These are phyloP conservation scores for Acanthurus lineatus DNA, from an alignment of 2,797 vertebrate species.

Conservation along the genomic window DNA sequence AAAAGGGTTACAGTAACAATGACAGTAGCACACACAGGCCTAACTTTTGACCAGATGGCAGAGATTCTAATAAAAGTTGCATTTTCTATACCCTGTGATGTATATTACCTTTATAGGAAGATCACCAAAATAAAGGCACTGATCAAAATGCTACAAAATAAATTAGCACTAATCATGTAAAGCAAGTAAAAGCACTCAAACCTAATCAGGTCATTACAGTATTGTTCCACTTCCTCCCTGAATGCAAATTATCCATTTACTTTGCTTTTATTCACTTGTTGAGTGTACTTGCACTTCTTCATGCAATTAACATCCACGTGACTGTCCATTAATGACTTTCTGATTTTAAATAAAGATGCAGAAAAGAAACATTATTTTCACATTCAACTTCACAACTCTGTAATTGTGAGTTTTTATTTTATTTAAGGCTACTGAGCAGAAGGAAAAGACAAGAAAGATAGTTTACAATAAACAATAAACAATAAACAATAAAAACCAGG, in stretches of 20 bases:
- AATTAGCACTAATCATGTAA: not conserved
- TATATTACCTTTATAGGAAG: too few relatives aligned
- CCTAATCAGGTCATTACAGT: not conserved
- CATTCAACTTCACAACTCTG: not conserved
- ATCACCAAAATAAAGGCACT: not conserved
- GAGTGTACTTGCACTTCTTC: not conserved
- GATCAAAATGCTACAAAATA: not conserved
- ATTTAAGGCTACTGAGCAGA: not conserved
- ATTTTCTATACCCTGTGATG: not conserved
- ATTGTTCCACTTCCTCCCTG: not conserved
- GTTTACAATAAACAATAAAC: too few relatives aligned
- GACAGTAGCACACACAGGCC: not conserved
- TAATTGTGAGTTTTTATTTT: not conserved
- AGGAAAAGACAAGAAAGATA: not conserved
- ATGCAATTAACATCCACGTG: too few relatives aligned
- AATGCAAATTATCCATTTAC: not conserved
- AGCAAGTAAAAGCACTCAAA: not conserved
- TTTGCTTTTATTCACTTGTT: not conserved
- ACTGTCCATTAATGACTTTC: not conserved
- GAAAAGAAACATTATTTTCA: not conserved
- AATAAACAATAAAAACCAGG: too few relatives aligned
- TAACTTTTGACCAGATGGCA: not conserved
- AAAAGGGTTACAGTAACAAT: not conserved
- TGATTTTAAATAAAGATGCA: conserved; percentile 1
- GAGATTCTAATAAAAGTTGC: too few relatives aligned